Percentiles rank a stretch among this genome's conserved stretches.
Conservation (phyloP, 2,797 vertebrate species). For the Silurus lanzhouensis region DNA sequence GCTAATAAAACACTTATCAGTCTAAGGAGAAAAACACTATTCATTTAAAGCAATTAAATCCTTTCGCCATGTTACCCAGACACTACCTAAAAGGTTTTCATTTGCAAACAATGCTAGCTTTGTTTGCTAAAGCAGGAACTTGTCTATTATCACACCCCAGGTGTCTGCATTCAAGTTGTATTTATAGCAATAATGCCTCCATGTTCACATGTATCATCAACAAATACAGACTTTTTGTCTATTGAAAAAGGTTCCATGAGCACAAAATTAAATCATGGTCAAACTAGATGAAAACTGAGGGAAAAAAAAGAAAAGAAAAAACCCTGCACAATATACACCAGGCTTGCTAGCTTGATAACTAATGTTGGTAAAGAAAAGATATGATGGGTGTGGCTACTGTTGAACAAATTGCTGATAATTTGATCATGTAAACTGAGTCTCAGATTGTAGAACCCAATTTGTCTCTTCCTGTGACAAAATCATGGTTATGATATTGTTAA, state of each 20-base stretch:
- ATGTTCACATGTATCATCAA: background rate
- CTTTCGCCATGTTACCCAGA: background rate
- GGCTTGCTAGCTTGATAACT: background rate
- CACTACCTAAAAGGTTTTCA: constrained; percentile 4
- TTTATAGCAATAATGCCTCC: background rate
- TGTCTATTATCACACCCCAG: constrained; percentile 8
- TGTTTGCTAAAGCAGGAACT: constrained; percentile 7
- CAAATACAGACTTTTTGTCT: background rate
- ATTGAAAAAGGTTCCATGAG: background rate
- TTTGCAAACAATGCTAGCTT: constrained; percentile 22
- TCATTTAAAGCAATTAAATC: constrained; percentile 1
- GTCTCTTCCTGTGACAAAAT: background rate
- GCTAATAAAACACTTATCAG: background rate
- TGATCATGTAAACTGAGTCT: background rate
- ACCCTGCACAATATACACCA: background rate
- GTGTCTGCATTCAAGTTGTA: constrained; percentile 1
- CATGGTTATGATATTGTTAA: background rate
- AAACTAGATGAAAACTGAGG: too few relatives aligned
- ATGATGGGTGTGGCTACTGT: background rate
- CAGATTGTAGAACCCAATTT: background rate
- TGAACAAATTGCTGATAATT: background rate
- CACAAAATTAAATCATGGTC: background rate
- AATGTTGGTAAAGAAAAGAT: background rate
- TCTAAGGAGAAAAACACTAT: background rate
- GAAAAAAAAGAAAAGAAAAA: background rate